phyloP scores from a whole-genome alignment of 30 jellyfish, hydroid and myxozoan species.

The Mastigias papua region DNA sequence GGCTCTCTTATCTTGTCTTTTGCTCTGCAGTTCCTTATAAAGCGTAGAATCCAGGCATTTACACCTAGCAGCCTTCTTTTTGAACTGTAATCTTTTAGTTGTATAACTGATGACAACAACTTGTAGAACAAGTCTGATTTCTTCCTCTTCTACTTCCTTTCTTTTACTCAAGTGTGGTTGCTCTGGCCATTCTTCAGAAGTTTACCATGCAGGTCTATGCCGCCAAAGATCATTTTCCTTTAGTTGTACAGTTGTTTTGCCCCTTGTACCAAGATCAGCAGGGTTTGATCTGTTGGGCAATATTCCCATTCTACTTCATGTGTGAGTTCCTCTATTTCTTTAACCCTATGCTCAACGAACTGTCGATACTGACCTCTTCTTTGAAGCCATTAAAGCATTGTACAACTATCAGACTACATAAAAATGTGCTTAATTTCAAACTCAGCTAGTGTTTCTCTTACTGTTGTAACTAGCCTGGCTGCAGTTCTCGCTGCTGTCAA shows the following conservation, averaged over 20 bases:
- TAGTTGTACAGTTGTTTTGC: slow-evolving; percentile 24
- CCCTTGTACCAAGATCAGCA: slow-evolving; percentile 39
- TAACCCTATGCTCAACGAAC: slow-evolving; percentile 40
- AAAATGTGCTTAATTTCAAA: slow-evolving; percentile 1
- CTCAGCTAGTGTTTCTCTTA: slow-evolving; percentile 29
- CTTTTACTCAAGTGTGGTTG: too few relatives aligned
- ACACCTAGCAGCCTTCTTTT: slow-evolving; percentile 26
- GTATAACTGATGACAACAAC: background rate
- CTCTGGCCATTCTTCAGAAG: slow-evolving; percentile 30
- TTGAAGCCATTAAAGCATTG: slow-evolving; percentile 30
- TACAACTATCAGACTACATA: slow-evolving; percentile 43
- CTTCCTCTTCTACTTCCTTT: too few relatives aligned
- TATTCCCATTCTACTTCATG: slow-evolving; percentile 9
- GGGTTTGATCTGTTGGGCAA: slow-evolving; percentile 22
- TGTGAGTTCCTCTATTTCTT: slow-evolving; percentile 16
- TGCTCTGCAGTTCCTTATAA: slow-evolving; percentile 16
- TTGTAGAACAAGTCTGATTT: too few relatives aligned
- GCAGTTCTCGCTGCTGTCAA: slow-evolving; percentile 48
- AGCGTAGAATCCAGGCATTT: slow-evolving; percentile 28
- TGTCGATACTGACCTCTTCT: slow-evolving; percentile 39
- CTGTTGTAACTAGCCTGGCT: slow-evolving; percentile 12
- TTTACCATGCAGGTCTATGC: slow-evolving; percentile 7
- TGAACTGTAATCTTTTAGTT: slow-evolving; percentile 6
- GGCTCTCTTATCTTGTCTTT: background rate
- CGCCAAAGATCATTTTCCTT: too few relatives aligned